Evolutionary conservation across 2,888 invertebrate species (phyloP), one percentile per base, ranked within the genome.

Genomic region (Charanyca ferruginea): DNA sequence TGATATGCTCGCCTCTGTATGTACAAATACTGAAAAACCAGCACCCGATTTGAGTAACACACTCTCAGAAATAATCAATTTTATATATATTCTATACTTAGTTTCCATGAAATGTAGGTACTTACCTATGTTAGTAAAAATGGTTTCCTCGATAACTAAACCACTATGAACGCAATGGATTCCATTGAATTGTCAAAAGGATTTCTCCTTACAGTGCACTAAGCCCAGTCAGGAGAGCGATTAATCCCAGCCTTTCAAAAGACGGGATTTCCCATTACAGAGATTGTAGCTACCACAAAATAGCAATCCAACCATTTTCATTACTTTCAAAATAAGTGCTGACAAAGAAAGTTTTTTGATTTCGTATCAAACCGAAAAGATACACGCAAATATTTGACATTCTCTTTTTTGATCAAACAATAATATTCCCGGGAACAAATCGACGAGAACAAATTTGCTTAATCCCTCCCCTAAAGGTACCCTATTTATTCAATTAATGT

Each of bases 401-500:
- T 59, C 28, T 59, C 54, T 68, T 64, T 58, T 54, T 65, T 38
- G 49, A 55, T 52, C 48, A 62, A 74, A 79, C 79, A 74, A 68
- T 72, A 68, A 67, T 64, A 57, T 63, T 23, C 38, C 35, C 9
- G 8, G 28, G 64, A 44, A 64, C 32, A 73, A 65, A 70, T 66
- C 70, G 74, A 64, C 68, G 54, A 48, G 77, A 72, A 63, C 69
- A 71, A 76, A 77, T 62, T 79, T 76, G 35, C 52, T 58, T 66
- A 73, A 79, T 71, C 52, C 64, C 60, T 47, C 57, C 32, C 47
- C 23, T 52, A 20, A 69, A 67, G 61, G 64, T 66, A 55, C 63
- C 45, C 66, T 65, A 73, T 73, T 79, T 69, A 79, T 71, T 71
- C 58, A 77, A 79, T 73, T 66, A 77, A 79, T 82, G 61, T 68